Evolutionary conservation across 2,797 vertebrate species (phyloP).

Genomic region (Tapera naevia): DNA sequence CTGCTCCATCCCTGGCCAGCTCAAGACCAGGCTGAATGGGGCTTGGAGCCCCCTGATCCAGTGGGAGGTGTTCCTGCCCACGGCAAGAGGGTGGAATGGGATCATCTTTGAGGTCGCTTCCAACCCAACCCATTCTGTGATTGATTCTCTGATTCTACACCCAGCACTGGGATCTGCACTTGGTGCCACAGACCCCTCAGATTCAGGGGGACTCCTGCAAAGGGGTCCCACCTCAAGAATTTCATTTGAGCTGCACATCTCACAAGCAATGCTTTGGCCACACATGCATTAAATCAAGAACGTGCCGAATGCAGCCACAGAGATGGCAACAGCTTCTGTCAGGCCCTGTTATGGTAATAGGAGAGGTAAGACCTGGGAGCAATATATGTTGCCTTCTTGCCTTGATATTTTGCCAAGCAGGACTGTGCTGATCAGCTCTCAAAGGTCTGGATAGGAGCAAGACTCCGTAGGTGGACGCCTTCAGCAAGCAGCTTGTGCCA

Average conservation of each 20-base stretch:
- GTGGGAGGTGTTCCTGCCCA: too few species aligned
- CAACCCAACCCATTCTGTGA: too few species aligned
- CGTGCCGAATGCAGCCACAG: fast-evolving
- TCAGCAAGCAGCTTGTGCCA: not conserved
- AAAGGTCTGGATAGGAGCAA: not conserved
- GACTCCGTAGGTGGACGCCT: not conserved
- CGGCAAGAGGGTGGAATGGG: too few species aligned
- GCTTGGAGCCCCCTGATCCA: too few species aligned
- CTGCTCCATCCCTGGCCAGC: too few species aligned
- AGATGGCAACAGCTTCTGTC: not conserved
- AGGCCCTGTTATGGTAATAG: not conserved
- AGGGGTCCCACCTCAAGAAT: not conserved
- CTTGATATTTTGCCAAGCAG: not conserved
- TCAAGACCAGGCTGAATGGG: too few species aligned
- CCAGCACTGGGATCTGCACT: not conserved
- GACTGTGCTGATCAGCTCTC: not conserved
- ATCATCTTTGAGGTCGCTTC: too few species aligned
- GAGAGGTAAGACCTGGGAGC: not conserved
- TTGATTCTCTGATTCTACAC: too few species aligned
- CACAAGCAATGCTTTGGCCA: not conserved
- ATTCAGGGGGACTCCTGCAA: not conserved
- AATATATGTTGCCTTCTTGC: not conserved
- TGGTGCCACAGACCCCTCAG: not conserved
- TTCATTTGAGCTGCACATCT: too few species aligned
- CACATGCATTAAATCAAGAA: fast-evolving